A percentile compares a stretch with the other conserved stretches of the same genome.
Conservation (phyloP, 2,113 vertebrate species). For the Pollachius pollachius region DNA sequence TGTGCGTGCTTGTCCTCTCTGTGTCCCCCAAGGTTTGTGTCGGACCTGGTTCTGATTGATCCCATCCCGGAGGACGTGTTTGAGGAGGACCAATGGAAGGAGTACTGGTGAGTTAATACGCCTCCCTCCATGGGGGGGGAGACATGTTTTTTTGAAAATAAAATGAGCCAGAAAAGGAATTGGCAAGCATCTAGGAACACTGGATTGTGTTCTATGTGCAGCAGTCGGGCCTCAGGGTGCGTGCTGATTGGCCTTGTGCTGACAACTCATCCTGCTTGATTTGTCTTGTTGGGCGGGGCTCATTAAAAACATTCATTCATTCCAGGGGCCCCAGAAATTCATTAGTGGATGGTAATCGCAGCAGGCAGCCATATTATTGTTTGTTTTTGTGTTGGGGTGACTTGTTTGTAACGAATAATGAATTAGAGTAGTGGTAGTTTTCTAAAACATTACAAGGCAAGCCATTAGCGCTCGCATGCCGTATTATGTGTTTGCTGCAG, state of each 20-base stretch:
- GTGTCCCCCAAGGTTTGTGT: constrained; percentile 73
- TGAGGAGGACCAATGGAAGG: constrained; percentile 71
- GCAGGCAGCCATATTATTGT: constrained; percentile 26
- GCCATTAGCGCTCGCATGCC: too few species aligned
- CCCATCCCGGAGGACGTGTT: constrained; percentile 79
- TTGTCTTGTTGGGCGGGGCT: constrained; percentile 49
- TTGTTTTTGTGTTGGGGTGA: constrained; percentile 30
- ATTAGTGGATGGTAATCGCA: constrained; percentile 47
- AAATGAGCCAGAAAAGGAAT: not conserved
- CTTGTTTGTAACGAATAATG: not conserved
- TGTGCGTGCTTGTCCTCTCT: constrained; percentile 19
- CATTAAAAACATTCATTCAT: constrained; percentile 62
- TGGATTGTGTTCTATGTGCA: too few species aligned
- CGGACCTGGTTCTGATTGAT: constrained; percentile 79
- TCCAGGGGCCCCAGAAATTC: constrained; percentile 45
- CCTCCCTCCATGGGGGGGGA: not conserved
- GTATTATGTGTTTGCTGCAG: too few species aligned
- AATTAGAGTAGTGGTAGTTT: too few species aligned
- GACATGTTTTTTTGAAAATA: too few species aligned
- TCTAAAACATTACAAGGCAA: too few species aligned
- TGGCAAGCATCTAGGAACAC: not conserved
- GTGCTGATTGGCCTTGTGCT: constrained; percentile 12
- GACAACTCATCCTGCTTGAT: constrained; percentile 29
- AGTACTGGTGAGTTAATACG: constrained; percentile 74
- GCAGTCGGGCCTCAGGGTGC: too few species aligned